These are phyloP conservation scores for Cerceris ruficornis DNA, from an alignment of 2,888 invertebrate species.

Conservation along the genomic window DNA sequence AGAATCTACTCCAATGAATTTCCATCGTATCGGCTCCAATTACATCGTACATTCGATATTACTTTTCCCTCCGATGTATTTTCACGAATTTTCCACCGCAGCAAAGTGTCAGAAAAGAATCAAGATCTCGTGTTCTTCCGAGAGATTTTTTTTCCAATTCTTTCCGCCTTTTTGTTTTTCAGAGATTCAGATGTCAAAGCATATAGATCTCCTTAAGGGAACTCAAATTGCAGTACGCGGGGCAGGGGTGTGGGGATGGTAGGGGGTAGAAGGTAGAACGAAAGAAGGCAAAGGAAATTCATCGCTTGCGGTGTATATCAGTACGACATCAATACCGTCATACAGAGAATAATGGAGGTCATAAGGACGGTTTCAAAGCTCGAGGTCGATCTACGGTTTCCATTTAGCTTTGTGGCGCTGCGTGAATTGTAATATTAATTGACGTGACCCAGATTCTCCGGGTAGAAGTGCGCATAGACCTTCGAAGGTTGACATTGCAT, in stretches of 20 bases:
- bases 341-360: conserved; percentile 39
- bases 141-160: too few species aligned
- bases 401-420: conserved; percentile 17
- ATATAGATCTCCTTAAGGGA: neutral
- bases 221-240: neutral
- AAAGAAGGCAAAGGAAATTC: conserved; percentile 41
- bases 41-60: too few species aligned
- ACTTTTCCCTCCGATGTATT: too few species aligned
- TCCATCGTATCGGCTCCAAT: too few species aligned
- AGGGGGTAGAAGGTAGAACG: neutral
- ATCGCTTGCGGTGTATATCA: conserved; percentile 38
- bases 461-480: conserved; percentile 18
- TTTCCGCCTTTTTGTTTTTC: too few species aligned
- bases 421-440: conserved; percentile 45
- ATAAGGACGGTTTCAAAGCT: conserved; percentile 7
- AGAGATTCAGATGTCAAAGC: too few species aligned
- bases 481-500: conserved; percentile 28
- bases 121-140: too few species aligned
- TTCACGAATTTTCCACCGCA: too few species aligned
- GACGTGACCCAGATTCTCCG: conserved; percentile 40
- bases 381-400: conserved; percentile 38
- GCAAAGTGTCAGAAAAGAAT: too few species aligned
- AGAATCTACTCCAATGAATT: too few species aligned
- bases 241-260: neutral
- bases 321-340: conserved; percentile 35